phyloP scores from a whole-genome alignment of 2,888 invertebrate species.

The Lasioglossum leucozonium region DNA sequence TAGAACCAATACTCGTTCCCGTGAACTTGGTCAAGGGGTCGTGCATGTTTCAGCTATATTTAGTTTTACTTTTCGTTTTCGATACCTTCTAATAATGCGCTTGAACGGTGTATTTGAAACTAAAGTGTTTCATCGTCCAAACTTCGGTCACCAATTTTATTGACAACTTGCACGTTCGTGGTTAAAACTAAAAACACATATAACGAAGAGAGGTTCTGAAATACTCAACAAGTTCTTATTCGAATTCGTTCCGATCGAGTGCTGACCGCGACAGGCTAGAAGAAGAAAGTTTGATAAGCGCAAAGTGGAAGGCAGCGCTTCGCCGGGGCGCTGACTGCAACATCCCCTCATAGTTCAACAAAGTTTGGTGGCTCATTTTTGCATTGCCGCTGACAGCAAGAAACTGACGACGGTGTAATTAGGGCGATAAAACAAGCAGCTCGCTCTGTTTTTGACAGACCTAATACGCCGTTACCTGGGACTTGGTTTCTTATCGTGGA shows the following conservation, averaged over 20 bases:
- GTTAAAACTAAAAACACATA: too few relatives aligned
- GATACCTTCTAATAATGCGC: neutral
- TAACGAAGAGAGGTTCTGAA: neutral
- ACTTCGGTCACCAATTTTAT: too few relatives aligned
- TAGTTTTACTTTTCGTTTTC: neutral
- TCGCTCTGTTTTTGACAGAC: conserved; percentile 55
- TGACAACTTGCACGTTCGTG: too few relatives aligned
- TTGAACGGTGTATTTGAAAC: neutral
- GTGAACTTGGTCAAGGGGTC: neutral
- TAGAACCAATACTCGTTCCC: neutral
- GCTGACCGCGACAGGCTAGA: neutral
- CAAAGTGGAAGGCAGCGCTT: neutral
- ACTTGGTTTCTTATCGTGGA: conserved; percentile 53
- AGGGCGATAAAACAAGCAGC: conserved; percentile 59
- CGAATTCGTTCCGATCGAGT: neutral
- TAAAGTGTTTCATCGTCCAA: too few relatives aligned
- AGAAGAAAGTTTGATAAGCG: conserved; percentile 18
- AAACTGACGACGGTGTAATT: conserved; percentile 70
- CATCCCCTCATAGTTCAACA: conserved; percentile 45
- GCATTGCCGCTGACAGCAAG: conserved; percentile 57
- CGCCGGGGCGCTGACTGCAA: conserved; percentile 25
- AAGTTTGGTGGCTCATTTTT: conserved; percentile 67
- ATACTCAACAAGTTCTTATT: conserved; percentile 11
- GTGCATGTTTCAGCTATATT: neutral
- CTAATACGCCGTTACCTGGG: conserved; percentile 46